A percentile compares a stretch with the other conserved stretches of the same genome.
These are phyloP conservation scores for Porites rus DNA, from an alignment of 92 coral and sea anemone genomes.

Conservation along the genomic window DNA sequence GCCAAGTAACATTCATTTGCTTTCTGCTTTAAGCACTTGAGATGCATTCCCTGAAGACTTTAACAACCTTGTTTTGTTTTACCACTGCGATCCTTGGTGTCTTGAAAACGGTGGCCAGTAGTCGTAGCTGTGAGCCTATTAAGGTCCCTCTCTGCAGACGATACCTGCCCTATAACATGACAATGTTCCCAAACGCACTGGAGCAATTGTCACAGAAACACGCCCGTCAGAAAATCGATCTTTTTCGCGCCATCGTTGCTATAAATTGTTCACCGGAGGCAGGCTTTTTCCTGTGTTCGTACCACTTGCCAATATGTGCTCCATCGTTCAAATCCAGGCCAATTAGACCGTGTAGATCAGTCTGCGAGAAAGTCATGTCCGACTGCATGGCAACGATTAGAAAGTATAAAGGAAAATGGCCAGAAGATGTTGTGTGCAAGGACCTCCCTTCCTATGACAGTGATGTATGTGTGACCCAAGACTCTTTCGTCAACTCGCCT, in stretches of 20 bases:
- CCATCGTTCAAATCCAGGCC: constrained; percentile 59
- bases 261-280: constrained; percentile 77
- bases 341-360: constrained; percentile 80
- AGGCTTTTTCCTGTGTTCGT: constrained; percentile 84
- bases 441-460: constrained; percentile 74
- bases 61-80: background rate
- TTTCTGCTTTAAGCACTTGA: background rate
- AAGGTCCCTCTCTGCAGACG: constrained; percentile 70
- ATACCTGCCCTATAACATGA: constrained; percentile 80
- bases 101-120: constrained; percentile 3
- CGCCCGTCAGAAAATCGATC: constrained; percentile 48
- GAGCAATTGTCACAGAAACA: constrained; percentile 60
- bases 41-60: constrained; percentile 3
- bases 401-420: constrained; percentile 58
- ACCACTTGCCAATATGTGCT: constrained; percentile 83
- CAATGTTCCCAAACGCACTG: constrained; percentile 79
- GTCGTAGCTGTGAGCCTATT: constrained; percentile 67
- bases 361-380: constrained; percentile 73
- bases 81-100: background rate
- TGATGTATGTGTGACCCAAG: constrained; percentile 77
- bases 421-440: constrained; percentile 66
- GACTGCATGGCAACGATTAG: constrained; percentile 75
- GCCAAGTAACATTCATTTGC: background rate
- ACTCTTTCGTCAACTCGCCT: constrained; percentile 62
- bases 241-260: constrained; percentile 52